Base-by-base conservation (phyloP, 2,797 vertebrate genomes). In the Myoxocephalus aenaeus region DNA sequence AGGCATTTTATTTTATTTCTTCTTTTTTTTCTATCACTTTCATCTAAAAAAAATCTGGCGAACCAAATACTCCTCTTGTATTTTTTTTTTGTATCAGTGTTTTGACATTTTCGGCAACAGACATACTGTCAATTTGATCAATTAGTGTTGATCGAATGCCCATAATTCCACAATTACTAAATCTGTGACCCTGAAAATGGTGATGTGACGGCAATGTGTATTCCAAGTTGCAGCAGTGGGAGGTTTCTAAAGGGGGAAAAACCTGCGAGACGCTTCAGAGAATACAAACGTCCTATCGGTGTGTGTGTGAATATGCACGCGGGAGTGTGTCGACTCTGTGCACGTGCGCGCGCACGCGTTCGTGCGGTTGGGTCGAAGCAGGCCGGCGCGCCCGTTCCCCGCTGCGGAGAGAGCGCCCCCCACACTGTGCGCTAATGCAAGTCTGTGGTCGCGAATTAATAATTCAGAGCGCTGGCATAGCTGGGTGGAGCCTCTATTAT, bases 401-500 rank as follows among this genome's bases (percentile, higher is more conserved):
- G 34, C 73, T 22, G 75, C 22, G 46, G 44, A 29, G 20, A 75
- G 62, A 9, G 54, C n/a, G n/a, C n/a, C 77, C 79, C 22, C 73
- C 84, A 76, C 83, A 77, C 86, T 71, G 82, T 59, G 77, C n/a
- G 1, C 87, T 88, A 90, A 90, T 91, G 92, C 79, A 85, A 86
- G 85, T 90, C 79, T 88, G 86, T 85, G 81, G 86, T 85, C 76
- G 74, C 64, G 82, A 75, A 89, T 94, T 65, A 92, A 90, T 93
- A 92, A 93, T 93, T 92, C 76, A 92, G 67, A 77, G 63, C 53
- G 66, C 83, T 89, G 86, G 68, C 82, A 87, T 75, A 65, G 73
- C 78, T 79, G 80, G 87, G 86, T 66, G 85, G 86, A 89, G 87
- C 71, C 80, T 92, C 80, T 67, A 92, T 94, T 93, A 93, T 94